Base-by-base conservation (phyloP, 2,888 invertebrate genomes). In the Cheilosia pagana region DNA sequence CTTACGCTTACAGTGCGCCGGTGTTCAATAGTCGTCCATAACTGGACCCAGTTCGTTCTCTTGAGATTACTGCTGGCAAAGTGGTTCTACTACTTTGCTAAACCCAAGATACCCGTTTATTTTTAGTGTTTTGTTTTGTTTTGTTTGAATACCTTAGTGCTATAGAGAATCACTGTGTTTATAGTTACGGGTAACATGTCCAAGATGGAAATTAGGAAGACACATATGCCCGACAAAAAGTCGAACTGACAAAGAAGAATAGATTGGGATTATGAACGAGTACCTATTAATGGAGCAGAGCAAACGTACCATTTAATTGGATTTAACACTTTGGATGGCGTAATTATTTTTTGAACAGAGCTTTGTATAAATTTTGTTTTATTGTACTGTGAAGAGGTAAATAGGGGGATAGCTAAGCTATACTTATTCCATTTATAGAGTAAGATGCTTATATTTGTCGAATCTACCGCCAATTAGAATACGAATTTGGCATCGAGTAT, bases 191-290 rank as follows among this genome's bases (percentile, higher is more conserved):
- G 28, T 28, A 28, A 52, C 65, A 70, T 43, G 60, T 72, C 75
- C 25, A 71, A 81, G 71, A 85, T 85, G 75, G 75, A 85, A 85
- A 85, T 81, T 81, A 76, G 81, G 75, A 85, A 75, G 65, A 85
- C 71, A 65, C 71, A 65, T 35, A 19, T 55, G n/a, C 39, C 57
- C 53, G 16, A 31, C 63, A 78, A 72, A 70, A 75, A 65, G 21
- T 62, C 50, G 43, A 25, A 48, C 31, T 35, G 2, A 31, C 31
- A 10, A 55, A 50, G 41, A 50, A 16, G 25, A 35, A 53, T 6
- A 12, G 65, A 45, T 52, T 31, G 67, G 71, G 85, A 81, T 85
- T 71, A 81, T 71, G 71, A 48, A 76, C 35, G 35, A 35, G 35
- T 35, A 12, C 35, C 35, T 35, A 35, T 35, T 12, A 35, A 79